Evolutionary conservation across 2,888 invertebrate genomes (phyloP).

Genomic region (Aporophyla nigra): DNA sequence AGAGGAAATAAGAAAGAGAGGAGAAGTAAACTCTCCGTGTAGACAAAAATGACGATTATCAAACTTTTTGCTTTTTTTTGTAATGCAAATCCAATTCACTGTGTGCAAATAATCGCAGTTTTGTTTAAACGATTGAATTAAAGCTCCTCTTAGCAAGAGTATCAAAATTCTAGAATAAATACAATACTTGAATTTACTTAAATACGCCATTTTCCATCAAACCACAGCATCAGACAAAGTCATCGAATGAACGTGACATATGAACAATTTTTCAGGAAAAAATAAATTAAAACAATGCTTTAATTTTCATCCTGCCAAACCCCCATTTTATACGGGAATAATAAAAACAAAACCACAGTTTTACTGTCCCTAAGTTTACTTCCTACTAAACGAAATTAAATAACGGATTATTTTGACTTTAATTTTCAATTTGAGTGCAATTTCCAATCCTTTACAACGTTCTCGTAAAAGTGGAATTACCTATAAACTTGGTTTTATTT

Average conservation of each 20-base stretch:
- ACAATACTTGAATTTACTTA: no score
- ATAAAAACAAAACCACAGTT: conserved; percentile 5
- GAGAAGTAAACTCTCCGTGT: not conserved
- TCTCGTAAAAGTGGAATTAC: conserved; percentile 46
- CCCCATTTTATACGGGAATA: not conserved
- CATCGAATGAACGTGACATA: not conserved
- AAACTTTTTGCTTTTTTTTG: no score
- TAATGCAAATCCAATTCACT: no score
- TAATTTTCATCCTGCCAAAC: not conserved
- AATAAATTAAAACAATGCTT: not conserved
- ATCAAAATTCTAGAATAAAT: no score
- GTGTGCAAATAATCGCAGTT: no score
- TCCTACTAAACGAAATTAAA: conserved; percentile 38
- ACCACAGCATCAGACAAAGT: not conserved
- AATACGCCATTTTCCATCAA: not conserved
- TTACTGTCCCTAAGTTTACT: conserved; percentile 6
- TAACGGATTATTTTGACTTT: conserved; percentile 36
- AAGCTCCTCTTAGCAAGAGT: no score
- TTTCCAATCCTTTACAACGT: conserved; percentile 50
- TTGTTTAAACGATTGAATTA: no score
- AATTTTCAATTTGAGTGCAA: conserved; percentile 39
- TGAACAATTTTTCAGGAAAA: not conserved
- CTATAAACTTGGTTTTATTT: conserved; percentile 56
- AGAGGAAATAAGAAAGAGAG: not conserved
- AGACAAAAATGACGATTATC: not conserved